These are phyloP conservation scores for Pygoscelis adeliae DNA, from an alignment of 2,113 vertebrate genomes.

Conservation along the genomic window DNA sequence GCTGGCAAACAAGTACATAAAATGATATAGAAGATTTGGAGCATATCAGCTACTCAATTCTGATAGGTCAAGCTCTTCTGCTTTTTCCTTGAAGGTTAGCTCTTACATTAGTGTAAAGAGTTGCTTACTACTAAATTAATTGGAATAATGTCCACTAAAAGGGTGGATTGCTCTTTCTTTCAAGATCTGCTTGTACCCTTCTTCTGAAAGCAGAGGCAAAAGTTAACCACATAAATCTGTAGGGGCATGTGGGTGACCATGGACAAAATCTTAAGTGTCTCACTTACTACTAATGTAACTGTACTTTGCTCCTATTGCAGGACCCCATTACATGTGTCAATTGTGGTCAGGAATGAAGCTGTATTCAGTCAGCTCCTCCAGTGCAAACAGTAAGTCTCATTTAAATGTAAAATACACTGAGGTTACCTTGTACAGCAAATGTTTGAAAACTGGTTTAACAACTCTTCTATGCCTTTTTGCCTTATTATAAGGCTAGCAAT, in stretches of 20 bases:
- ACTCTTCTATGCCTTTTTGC: background rate
- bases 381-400: conserved; percentile 91
- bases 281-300: background rate
- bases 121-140: background rate
- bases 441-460: background rate
- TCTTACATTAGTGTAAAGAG: background rate
- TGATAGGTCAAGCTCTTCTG: background rate
- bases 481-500: background rate
- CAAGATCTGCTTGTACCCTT: background rate
- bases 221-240: background rate
- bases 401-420: background rate
- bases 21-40: background rate
- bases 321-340: conserved; percentile 91
- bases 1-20: background rate
- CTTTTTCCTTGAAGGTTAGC: background rate
- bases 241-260: background rate
- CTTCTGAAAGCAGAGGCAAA: background rate
- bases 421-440: background rate
- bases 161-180: background rate
- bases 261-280: background rate
- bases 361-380: conserved; percentile 95
- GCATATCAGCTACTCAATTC: background rate
- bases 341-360: conserved; percentile 89
- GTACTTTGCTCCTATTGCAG: conserved; percentile 60
- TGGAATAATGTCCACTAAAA: background rate